Evolutionary conservation across 2,888 invertebrate species (phyloP).

Genomic region (Drymonia ruficornis): DNA sequence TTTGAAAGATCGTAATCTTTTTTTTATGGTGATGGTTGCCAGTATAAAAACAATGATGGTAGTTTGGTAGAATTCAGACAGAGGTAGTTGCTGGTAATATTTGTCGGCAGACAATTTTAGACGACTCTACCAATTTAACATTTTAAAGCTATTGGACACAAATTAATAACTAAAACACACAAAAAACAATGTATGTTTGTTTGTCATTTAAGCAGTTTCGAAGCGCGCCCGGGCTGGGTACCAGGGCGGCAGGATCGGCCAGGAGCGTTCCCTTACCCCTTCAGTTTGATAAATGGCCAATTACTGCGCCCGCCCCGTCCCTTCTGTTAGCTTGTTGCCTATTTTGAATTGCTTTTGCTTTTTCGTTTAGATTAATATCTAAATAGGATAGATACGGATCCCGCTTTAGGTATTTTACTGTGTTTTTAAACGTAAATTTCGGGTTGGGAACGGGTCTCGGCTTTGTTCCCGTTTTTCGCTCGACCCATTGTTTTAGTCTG

Average conservation of each 20-base stretch:
- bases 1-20: not conserved
- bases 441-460: conserved; percentile 41
- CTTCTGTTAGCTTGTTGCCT: conserved; percentile 85
- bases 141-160: conserved; percentile 14
- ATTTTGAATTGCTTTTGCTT: conserved; percentile 85
- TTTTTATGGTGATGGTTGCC: not conserved
- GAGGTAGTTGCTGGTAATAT: no score
- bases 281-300: conserved; percentile 86
- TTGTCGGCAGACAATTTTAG: no score
- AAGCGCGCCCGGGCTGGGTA: conserved; percentile 45
- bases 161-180: conserved; percentile 33
- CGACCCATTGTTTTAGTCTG: conserved; percentile 65
- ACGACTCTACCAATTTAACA: not conserved
- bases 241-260: conserved; percentile 69
- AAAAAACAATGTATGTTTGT: conserved; percentile 52
- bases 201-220: conserved; percentile 52
- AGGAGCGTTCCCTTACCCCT: conserved; percentile 81
- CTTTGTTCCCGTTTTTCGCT: conserved; percentile 68
- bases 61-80: not conserved
- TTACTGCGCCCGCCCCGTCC: conserved; percentile 81
- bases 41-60: not conserved
- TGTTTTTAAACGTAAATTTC: conserved; percentile 84
- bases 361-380: conserved; percentile 86
- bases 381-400: conserved; percentile 85
- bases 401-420: conserved; percentile 81